These are phyloP conservation scores for Sisyra nigra DNA, from an alignment of 2,888 invertebrate species.

Conservation along the genomic window DNA sequence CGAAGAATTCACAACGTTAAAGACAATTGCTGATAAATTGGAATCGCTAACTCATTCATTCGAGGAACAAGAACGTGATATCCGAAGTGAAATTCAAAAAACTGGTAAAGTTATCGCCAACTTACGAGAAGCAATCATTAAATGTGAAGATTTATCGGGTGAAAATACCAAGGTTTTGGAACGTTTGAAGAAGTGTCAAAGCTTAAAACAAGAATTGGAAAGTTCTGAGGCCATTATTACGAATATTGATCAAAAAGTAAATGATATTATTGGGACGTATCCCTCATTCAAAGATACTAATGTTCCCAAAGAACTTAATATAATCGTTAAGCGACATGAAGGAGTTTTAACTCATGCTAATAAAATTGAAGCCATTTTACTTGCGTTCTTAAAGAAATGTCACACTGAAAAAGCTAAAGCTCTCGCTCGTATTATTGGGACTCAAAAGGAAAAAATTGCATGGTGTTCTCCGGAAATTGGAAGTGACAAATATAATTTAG, in stretches of 20 bases:
- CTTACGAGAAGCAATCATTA: constrained; percentile 67
- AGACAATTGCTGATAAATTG: constrained; percentile 54
- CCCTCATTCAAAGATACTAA: constrained; percentile 63
- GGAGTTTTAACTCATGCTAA: constrained; percentile 60
- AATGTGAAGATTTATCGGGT: constrained; percentile 80
- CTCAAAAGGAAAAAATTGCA: constrained; percentile 71
- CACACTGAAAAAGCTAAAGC: constrained; percentile 72
- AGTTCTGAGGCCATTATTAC: constrained; percentile 50
- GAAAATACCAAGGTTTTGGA: constrained; percentile 70
- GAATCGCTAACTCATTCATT: constrained; percentile 56
- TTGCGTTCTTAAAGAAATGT: constrained; percentile 71
- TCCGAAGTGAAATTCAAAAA: constrained; percentile 55
- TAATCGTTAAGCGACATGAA: constrained; percentile 71
- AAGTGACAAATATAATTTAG: constrained; percentile 82
- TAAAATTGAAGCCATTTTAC: constrained; percentile 63
- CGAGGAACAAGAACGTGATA: constrained; percentile 54
- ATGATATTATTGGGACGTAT: constrained; percentile 54
- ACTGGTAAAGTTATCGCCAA: constrained; percentile 52
- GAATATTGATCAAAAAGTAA: constrained; percentile 49
- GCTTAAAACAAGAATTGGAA: constrained; percentile 53
- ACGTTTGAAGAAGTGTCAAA: constrained; percentile 58
- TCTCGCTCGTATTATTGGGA: constrained; percentile 62
- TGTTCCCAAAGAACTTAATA: constrained; percentile 65
- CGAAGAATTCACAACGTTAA: constrained; percentile 61
- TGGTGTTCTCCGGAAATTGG: constrained; percentile 85